phyloP scores from a whole-genome alignment of 2,888 invertebrate species.

The Pheosia tremula region DNA sequence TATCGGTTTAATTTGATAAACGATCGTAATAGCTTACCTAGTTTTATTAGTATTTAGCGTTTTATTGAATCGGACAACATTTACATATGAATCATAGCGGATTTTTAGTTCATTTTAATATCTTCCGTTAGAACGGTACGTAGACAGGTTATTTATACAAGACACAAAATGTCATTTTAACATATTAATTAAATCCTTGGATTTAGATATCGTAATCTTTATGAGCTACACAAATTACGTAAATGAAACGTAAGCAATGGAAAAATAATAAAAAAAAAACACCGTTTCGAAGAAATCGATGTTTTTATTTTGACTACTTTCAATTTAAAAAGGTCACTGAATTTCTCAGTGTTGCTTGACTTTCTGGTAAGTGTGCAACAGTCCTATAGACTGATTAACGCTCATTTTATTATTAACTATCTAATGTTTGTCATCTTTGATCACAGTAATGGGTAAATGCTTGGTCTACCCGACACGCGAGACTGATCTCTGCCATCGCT shows the following conservation, averaged over 20 bases:
- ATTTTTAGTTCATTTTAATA: neutral
- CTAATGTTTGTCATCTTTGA: no score
- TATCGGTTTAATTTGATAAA: neutral
- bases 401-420: neutral
- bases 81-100: neutral
- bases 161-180: neutral
- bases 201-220: neutral
- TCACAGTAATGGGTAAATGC: no score
- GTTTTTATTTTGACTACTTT: no score
- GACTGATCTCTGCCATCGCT: neutral
- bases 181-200: neutral
- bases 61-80: neutral
- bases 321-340: no score
- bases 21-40: neutral
- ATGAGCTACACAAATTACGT: neutral
- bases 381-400: no score
- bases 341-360: no score
- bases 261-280: neutral
- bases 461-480: neutral
- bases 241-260: neutral
- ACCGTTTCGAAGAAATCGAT: no score
- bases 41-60: neutral
- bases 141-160: neutral
- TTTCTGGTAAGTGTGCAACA: no score
- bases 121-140: neutral